Conservation (phyloP, 2,888 invertebrate species). For the Lapara coniferarum region DNA sequence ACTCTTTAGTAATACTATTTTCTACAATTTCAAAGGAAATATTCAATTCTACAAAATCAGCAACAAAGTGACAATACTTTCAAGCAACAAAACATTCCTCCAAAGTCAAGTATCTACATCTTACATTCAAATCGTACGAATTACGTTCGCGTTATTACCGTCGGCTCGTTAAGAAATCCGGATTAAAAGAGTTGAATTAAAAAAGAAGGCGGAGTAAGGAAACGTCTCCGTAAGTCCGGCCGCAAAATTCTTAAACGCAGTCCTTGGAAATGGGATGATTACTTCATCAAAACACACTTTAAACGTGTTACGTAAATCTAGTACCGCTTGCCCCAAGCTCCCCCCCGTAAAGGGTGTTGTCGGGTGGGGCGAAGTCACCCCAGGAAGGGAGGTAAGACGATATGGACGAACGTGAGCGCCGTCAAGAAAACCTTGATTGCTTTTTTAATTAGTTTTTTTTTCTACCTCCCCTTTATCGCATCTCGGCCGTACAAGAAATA, state of each 20-base stretch:
- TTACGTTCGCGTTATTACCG: slow-evolving; percentile 64
- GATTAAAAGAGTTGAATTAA: slow-evolving; percentile 77
- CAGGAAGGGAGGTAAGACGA: slow-evolving; percentile 82
- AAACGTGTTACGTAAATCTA: slow-evolving; percentile 84
- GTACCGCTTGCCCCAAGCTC: slow-evolving; percentile 69
- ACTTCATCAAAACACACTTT: slow-evolving; percentile 85
- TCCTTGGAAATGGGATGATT: slow-evolving; percentile 83
- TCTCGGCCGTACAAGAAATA: slow-evolving; percentile 76
- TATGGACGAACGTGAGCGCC: slow-evolving; percentile 84
- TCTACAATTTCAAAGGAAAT: no score
- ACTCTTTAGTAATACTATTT: no score
- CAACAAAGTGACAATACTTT: background rate
- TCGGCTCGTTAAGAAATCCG: slow-evolving; percentile 72
- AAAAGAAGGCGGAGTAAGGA: slow-evolving; percentile 41
- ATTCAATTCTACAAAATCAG: no score
- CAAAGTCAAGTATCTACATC: slow-evolving; percentile 16
- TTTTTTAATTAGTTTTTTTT: slow-evolving; percentile 83
- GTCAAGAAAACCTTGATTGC: slow-evolving; percentile 85
- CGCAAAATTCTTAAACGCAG: slow-evolving; percentile 82
- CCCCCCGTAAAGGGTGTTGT: slow-evolving; percentile 69
- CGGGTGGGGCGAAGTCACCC: slow-evolving; percentile 55
- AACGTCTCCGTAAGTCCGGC: slow-evolving; percentile 69
- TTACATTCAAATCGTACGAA: slow-evolving; percentile 51
- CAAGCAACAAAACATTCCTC: background rate
- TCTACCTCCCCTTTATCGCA: slow-evolving; percentile 80